Base-by-base conservation (phyloP, 2,113 vertebrate genomes). In the Merops nubicus region DNA sequence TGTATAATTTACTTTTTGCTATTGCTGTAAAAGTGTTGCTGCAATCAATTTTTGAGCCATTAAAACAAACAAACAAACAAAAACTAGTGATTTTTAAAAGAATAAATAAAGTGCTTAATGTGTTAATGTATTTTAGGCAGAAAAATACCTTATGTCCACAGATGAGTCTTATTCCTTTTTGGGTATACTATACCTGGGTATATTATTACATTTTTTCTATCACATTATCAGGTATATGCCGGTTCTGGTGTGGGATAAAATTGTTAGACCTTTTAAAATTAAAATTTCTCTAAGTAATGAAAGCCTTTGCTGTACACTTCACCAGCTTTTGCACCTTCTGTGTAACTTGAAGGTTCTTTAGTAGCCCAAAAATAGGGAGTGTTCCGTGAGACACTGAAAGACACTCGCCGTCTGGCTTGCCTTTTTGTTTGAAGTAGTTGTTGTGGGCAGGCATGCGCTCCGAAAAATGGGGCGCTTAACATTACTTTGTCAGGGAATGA, bases 1-100 rank as follows among this genome's bases (percentile, higher is more conserved):
- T 81, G 31, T 79, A n/a, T 34, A 87, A 85, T 72, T 92, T 89
- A 76, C n/a, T 75, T 95, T 94, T 86, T 85, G 16, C 36, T 68
- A 15, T 87, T 60, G 29, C 56, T 84, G 21, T 80, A 33, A 10
- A 92, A 86, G 21, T 74, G 40, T 63, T 83, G n/a, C 43, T 63
- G 70, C 22, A 53, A 45, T 84, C 20, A 31, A 85, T 47, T 84
- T 85, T 65, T 82, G 87, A 85, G n/a, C 25, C 9, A 19, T 72
- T 60, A 36, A 60, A 6, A 8, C n/a, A 70, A 34, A 73, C 26
- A 26, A n/a, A n/a, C n/a, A n/a, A n/a, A n/a, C n/a, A n/a, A n/a
- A n/a, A n/a, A n/a, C n/a, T n/a, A n/a, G 31, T 40, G 40, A 4
- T 3, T 36, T 91, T 88, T 76, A 15, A 79, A 91, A 73, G 20